Evolutionary conservation across 2,113 vertebrate species (phyloP), one percentile per base, ranked within the genome.

Genomic region (Heterocephalus glaber): DNA sequence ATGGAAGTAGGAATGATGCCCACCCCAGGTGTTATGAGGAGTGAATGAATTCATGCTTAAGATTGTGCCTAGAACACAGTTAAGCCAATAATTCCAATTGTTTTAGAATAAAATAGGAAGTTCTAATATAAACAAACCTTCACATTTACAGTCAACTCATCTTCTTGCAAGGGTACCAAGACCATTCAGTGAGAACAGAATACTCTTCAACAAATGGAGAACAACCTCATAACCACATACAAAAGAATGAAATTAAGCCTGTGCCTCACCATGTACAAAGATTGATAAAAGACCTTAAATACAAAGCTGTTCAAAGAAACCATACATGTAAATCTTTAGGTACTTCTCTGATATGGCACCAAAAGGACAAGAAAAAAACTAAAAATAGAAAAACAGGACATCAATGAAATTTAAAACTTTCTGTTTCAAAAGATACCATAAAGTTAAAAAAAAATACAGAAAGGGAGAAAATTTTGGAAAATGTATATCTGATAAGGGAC

Each of bases 281-380:
- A 35, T 81, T 41, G 9, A 85, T 52, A 65, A 70, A 80, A 90
- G 33, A 80, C 28, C 20, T 79, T 72, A 92, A 84, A 60, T 86
- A 49, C 60, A 72, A 83, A 94, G 16, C 83, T 85, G 38, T 76
- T 92, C 13, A 20, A 89, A 92, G 79, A 93, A 76, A 79, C n/a
- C 24, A 66, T 65, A 33, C 7, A 2, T 68, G 11, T 81, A 65
- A 84, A 49, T 41, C n/a, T 61, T 85, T 7, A 44, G 70, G 41
- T 47, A 16, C 22, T 41, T 72, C 10, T 72, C 24, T 41, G 9
- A 9, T 72, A 72, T 41, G 38, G 24, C 19, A 72, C 68, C n/a
- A 41, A 24, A 7, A 72, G 20, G 7, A 20, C n/a, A 72, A 72
- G 66, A 7, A 72, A 38, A 19, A 72, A n/a, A 72, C 24, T 72